Conservation (phyloP, 2,888 invertebrate species). For the Sisyra nigra region DNA sequence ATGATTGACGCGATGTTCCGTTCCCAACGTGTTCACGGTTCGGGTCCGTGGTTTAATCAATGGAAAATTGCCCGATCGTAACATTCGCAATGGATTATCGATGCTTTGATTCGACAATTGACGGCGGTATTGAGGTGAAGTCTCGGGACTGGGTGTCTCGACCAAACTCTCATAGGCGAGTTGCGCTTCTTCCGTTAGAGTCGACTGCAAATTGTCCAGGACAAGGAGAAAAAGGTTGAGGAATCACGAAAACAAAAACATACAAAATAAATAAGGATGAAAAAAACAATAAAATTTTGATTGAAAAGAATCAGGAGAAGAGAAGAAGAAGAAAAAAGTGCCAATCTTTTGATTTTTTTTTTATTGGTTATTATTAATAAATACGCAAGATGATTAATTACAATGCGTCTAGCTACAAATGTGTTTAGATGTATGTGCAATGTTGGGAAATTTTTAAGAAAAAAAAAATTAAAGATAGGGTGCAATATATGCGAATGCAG, state of each 20-base stretch:
- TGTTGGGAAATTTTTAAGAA: too few species aligned
- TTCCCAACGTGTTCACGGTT: background rate
- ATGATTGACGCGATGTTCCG: too few species aligned
- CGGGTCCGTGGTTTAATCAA: constrained; percentile 33
- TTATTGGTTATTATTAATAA: too few species aligned
- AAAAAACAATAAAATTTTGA: constrained; percentile 11
- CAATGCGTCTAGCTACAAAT: too few species aligned
- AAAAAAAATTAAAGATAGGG: too few species aligned
- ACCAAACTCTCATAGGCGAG: constrained; percentile 87
- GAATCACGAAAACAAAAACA: constrained; percentile 13
- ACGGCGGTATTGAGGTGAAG: constrained; percentile 15
- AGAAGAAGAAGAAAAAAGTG: too few species aligned
- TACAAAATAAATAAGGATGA: constrained; percentile 12
- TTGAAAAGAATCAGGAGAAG: too few species aligned
- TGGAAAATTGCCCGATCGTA: constrained; percentile 38
- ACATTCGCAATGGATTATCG: constrained; percentile 47
- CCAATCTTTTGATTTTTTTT: too few species aligned
- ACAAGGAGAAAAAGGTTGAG: constrained; percentile 16
- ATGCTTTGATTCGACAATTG: constrained; percentile 17
- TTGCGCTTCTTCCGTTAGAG: constrained; percentile 76
- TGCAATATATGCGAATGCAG: too few species aligned
- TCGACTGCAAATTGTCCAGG: constrained; percentile 41
- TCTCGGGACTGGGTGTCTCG: constrained; percentile 36
- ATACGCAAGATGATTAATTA: too few species aligned
- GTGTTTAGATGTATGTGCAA: too few species aligned